Conservation (phyloP, 2,888 invertebrate genomes). For the Drosophila quinaria region DNA sequence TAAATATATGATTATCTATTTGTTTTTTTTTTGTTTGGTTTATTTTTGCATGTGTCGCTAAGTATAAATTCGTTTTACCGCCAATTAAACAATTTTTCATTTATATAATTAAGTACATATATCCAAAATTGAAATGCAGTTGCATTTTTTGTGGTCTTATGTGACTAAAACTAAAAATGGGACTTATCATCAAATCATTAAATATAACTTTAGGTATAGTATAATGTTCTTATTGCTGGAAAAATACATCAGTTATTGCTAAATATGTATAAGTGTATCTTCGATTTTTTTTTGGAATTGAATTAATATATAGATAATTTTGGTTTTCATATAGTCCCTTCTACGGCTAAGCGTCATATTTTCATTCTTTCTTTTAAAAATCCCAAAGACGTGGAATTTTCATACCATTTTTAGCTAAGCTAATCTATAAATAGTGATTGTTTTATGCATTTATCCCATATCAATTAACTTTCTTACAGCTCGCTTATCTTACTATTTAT, state of each 20-base stretch:
- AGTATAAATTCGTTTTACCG: slow-evolving; percentile 80
- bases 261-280: slow-evolving; percentile 32
- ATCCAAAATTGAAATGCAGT: slow-evolving; percentile 54
- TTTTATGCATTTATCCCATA: slow-evolving; percentile 70
- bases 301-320: slow-evolving; percentile 31
- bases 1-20: slow-evolving; percentile 1
- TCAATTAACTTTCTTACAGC: slow-evolving; percentile 41
- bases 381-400: slow-evolving; percentile 9
- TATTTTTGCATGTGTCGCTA: slow-evolving; percentile 63
- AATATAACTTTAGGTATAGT: slow-evolving; percentile 2
- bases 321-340: slow-evolving; percentile 21
- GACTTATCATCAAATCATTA: slow-evolving; percentile 36
- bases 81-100: slow-evolving; percentile 51
- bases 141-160: slow-evolving; percentile 36
- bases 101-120: slow-evolving; percentile 39
- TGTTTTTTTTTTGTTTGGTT: slow-evolving; percentile 27
- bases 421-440: slow-evolving; percentile 79
- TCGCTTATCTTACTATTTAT: slow-evolving; percentile 39
- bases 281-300: slow-evolving; percentile 6
- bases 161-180: slow-evolving; percentile 40
- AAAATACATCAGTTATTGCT: slow-evolving; percentile 38
- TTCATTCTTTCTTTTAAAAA: slow-evolving; percentile 10
- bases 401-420: slow-evolving; percentile 63
- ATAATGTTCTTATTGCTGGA: slow-evolving; percentile 15
- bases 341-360: slow-evolving; percentile 22